Evolutionary conservation across 2,888 invertebrate species (phyloP).

Genomic region (Drosophila vallismaia): DNA sequence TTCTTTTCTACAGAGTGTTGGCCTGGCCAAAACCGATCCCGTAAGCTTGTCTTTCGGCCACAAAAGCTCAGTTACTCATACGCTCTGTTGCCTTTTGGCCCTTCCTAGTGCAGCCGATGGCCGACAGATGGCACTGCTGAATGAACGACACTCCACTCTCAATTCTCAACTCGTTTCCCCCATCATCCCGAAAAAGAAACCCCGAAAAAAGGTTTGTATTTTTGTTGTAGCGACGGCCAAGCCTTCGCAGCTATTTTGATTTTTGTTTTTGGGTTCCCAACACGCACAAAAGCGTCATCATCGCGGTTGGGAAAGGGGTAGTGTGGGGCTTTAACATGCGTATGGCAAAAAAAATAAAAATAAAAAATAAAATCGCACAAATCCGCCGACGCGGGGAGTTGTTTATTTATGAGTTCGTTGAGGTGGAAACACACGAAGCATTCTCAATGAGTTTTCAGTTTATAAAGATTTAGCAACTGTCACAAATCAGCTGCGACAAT

Average conservation of each 20-base stretch:
- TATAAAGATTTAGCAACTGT: constrained; percentile 41
- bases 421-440: constrained; percentile 44
- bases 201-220: constrained; percentile 15
- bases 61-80: constrained; percentile 45
- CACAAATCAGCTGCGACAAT: constrained; percentile 15
- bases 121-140: constrained; percentile 66
- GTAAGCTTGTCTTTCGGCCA: constrained; percentile 48
- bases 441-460: constrained; percentile 46
- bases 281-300: constrained; percentile 46
- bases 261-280: constrained; percentile 33
- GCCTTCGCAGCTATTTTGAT: constrained; percentile 38
- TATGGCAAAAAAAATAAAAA: constrained; percentile 13
- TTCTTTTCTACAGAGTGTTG: background rate
- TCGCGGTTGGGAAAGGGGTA: background rate
- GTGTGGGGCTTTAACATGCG: constrained; percentile 37
- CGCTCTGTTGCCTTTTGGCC: constrained; percentile 38
- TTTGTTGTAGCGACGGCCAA: constrained; percentile 33
- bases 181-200: background rate
- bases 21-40: constrained; percentile 50
- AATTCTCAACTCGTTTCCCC: constrained; percentile 17
- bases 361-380: constrained; percentile 32
- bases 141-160: constrained; percentile 8
- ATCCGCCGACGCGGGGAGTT: constrained; percentile 40
- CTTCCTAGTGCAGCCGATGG: constrained; percentile 49
- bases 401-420: constrained; percentile 54